Conservation (phyloP, 2,797 vertebrate genomes). For the Apogon talboti region DNA sequence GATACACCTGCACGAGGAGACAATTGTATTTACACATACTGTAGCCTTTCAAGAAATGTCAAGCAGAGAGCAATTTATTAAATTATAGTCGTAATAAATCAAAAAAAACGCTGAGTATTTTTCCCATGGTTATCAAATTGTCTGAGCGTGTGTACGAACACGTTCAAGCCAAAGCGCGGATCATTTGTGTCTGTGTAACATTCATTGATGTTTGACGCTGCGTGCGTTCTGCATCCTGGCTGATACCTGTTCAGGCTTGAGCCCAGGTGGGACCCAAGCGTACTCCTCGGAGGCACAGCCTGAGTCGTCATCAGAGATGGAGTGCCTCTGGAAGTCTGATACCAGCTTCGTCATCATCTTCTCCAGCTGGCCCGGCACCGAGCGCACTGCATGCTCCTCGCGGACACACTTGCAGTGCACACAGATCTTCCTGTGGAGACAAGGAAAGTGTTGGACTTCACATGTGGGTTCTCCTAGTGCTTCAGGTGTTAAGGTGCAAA, state of each 20-base stretch:
- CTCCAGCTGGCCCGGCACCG: slow-evolving; percentile 88
- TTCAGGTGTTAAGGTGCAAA: slow-evolving; percentile 29
- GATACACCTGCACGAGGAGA: slow-evolving; percentile 89
- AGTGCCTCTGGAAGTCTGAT: slow-evolving; percentile 91
- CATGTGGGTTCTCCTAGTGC: slow-evolving; percentile 22
- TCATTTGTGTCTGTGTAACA: not conserved
- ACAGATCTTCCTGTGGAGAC: slow-evolving; percentile 90
- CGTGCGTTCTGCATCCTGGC: not conserved
- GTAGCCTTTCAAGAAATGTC: slow-evolving; percentile 12
- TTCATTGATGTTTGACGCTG: slow-evolving; percentile 16
- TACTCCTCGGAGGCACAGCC: slow-evolving; percentile 93
- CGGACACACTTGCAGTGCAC: slow-evolving; percentile 93
- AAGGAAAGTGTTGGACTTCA: slow-evolving; percentile 17
- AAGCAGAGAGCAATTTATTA: slow-evolving; percentile 1
- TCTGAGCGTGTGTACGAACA: slow-evolving; percentile 39
- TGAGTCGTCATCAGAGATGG: slow-evolving; percentile 91
- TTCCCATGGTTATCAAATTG: slow-evolving; percentile 9
- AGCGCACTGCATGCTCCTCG: slow-evolving; percentile 89
- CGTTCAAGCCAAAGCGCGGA: slow-evolving; percentile 12
- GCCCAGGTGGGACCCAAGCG: slow-evolving; percentile 91
- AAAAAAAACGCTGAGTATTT: slow-evolving; percentile 13
- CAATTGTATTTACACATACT: slow-evolving; percentile 29
- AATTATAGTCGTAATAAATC: slow-evolving; percentile 27
- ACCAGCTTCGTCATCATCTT: slow-evolving; percentile 92
- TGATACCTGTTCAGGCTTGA: slow-evolving; percentile 93